phyloP scores from a whole-genome alignment of 1,140 invertebrate genomes.

The Diabrotica undecimpunctata region DNA sequence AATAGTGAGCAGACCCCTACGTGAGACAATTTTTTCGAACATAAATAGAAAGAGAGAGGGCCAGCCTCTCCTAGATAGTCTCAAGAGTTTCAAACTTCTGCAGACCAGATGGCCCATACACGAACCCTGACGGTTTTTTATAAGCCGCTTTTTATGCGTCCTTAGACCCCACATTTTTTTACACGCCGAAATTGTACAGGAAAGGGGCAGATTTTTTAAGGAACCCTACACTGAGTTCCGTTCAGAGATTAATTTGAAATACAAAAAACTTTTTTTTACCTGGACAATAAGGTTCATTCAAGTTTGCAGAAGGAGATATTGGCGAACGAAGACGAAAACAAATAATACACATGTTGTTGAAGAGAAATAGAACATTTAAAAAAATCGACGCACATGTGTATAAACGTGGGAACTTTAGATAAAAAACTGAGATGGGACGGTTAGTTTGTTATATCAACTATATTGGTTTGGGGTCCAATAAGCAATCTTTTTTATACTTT shows the following conservation, averaged over 20 bases:
- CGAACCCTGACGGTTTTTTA: slow-evolving; percentile 45
- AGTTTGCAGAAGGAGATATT: slow-evolving; percentile 37
- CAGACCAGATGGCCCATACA: slow-evolving; percentile 41
- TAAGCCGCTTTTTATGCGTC: slow-evolving; percentile 44
- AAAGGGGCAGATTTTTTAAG: slow-evolving; percentile 47
- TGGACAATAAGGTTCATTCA: slow-evolving; percentile 42
- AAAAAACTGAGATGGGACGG: slow-evolving; percentile 20
- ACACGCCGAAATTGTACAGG: slow-evolving; percentile 29
- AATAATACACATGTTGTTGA: slow-evolving; percentile 9
- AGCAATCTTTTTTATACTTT: slow-evolving; percentile 11
- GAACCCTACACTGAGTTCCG: slow-evolving; percentile 45
- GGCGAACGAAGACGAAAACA: slow-evolving; percentile 10
- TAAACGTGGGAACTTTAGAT: slow-evolving; percentile 19
- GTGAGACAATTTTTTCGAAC: slow-evolving; percentile 18
- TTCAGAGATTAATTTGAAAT: slow-evolving; percentile 43
- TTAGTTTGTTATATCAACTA: slow-evolving; percentile 4
- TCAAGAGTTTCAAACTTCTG: slow-evolving; percentile 40
- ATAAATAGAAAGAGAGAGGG: slow-evolving; percentile 12
- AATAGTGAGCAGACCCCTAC: slow-evolving; percentile 14
- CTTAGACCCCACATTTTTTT: slow-evolving; percentile 35
- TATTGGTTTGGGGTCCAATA: slow-evolving; percentile 14
- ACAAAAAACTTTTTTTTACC: slow-evolving; percentile 40
- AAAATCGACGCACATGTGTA: slow-evolving; percentile 28
- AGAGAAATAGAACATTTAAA: slow-evolving; percentile 10
- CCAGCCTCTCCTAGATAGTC: slow-evolving; percentile 34